Evolutionary conservation across 2,888 invertebrate species (phyloP), one percentile per base, ranked within the genome.

Genomic region (Epirrhoe tristata): DNA sequence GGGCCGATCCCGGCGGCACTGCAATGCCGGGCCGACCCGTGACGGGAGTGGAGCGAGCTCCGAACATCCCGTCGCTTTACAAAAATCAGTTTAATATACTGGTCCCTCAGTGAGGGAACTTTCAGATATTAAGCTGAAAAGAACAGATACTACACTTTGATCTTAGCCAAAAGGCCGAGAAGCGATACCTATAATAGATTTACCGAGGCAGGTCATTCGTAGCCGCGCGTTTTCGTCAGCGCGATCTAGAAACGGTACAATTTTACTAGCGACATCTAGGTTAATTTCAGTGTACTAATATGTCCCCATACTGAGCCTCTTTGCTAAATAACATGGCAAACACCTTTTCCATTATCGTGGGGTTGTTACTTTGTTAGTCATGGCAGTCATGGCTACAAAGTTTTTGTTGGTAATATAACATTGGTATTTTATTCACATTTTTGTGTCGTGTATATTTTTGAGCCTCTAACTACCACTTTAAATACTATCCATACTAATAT

Each of bases 151-250:
- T 62, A 62, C 62, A 62, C 62, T 62, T 62, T 62, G 62, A 62
- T 62, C 62, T 62, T 62, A 63, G 57, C 63, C 63, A 63, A 63
- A 63, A 63, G 63, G 63, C 63, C 63, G 63, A 63, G 63, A 63
- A 63, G 63, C 63, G 63, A 63, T 63, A 63, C 32, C 6, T 0
- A 0, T 8, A 1, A 0, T 12, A 53, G 0, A 12, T 48, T 43
- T 14, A 16, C 53, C 4, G 34, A 63, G 53, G 24, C 24, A 63
- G 5, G 58, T 63, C 34, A 63, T 17, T 58, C 14, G 0, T n/a
- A 48, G 48, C 53, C 46, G 58, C 34, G 63, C 12, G 63, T 58
- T 63, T 63, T 63, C 63, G 63, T 63, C 58, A 63, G 58, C 63
- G 63, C 57, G 63, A n/a, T 63, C 57, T 52, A 63, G 32, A 63